phyloP scores from a whole-genome alignment of 2,797 vertebrate species.

The Poeciliopsis infans region DNA sequence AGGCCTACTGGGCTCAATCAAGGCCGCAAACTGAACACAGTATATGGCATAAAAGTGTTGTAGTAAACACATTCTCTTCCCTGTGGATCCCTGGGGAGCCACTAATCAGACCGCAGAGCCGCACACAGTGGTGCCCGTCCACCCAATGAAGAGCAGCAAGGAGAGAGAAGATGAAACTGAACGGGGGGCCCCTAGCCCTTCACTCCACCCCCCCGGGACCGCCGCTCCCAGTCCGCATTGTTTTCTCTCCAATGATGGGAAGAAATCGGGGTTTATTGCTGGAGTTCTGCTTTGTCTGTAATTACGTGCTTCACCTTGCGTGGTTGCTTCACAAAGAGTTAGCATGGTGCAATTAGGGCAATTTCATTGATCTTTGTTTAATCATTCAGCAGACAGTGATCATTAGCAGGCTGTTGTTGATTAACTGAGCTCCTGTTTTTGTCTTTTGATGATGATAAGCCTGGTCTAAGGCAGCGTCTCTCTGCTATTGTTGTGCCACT shows the following conservation, averaged over 20 bases:
- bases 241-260: constrained; percentile 36
- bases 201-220: constrained; percentile 41
- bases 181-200: constrained; percentile 24
- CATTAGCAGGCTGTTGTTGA: constrained; percentile 53
- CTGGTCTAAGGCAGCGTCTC: constrained; percentile 20
- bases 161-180: constrained; percentile 37
- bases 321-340: constrained; percentile 33
- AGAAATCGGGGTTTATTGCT: constrained; percentile 27
- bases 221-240: constrained; percentile 17
- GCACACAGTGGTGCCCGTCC: constrained; percentile 53
- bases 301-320: constrained; percentile 35
- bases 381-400: constrained; percentile 42
- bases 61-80: constrained; percentile 88
- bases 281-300: constrained; percentile 20
- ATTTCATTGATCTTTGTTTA: constrained; percentile 50
- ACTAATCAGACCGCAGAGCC: constrained; percentile 86
- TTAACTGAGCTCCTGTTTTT: constrained; percentile 34
- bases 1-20: constrained; percentile 92
- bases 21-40: constrained; percentile 80
- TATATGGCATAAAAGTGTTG: constrained; percentile 84
- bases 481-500: constrained; percentile 9
- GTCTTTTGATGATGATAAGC: constrained; percentile 29
- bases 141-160: constrained; percentile 37
- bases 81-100: constrained; percentile 72
- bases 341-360: constrained; percentile 33